phyloP scores from a whole-genome alignment of 2,888 invertebrate genomes.

The Scotopteryx bipunctaria region DNA sequence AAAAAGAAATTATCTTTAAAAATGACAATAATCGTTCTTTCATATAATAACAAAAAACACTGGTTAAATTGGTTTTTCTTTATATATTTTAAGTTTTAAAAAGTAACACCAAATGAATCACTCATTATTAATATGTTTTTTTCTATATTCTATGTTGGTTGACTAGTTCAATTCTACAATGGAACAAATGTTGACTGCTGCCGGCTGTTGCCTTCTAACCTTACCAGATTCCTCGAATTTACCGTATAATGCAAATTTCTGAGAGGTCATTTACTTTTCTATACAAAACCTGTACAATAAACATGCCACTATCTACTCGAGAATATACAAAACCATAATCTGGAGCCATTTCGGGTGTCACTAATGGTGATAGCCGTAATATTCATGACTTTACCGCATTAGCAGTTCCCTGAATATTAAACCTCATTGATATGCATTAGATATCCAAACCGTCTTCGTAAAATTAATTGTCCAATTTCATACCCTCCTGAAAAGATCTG shows the following conservation, averaged over 20 bases:
- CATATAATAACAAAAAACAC: too few relatives aligned
- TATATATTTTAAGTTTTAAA: too few relatives aligned
- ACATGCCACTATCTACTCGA: neutral
- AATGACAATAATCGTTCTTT: too few relatives aligned
- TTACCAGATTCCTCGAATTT: conserved; percentile 7
- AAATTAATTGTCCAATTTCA: conserved; percentile 21
- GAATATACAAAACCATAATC: too few relatives aligned
- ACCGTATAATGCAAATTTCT: conserved; percentile 20
- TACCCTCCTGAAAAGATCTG: too few relatives aligned
- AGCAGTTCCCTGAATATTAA: neutral
- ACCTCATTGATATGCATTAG: conserved; percentile 25
- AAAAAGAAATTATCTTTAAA: too few relatives aligned
- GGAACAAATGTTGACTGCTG: conserved; percentile 1
- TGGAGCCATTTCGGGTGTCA: too few relatives aligned
- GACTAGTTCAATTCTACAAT: too few relatives aligned
- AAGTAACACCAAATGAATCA: too few relatives aligned
- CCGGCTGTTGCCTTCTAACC: neutral
- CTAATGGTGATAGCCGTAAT: neutral
- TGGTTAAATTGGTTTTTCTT: too few relatives aligned
- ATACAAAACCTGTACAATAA: conserved; percentile 7
- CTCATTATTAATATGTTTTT: too few relatives aligned
- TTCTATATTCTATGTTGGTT: too few relatives aligned
- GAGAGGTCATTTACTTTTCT: conserved; percentile 12
- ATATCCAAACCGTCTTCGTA: conserved; percentile 10
- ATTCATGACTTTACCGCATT: neutral